phyloP scores from a whole-genome alignment of 2,797 vertebrate species.

The Rhinichthys osculus region DNA sequence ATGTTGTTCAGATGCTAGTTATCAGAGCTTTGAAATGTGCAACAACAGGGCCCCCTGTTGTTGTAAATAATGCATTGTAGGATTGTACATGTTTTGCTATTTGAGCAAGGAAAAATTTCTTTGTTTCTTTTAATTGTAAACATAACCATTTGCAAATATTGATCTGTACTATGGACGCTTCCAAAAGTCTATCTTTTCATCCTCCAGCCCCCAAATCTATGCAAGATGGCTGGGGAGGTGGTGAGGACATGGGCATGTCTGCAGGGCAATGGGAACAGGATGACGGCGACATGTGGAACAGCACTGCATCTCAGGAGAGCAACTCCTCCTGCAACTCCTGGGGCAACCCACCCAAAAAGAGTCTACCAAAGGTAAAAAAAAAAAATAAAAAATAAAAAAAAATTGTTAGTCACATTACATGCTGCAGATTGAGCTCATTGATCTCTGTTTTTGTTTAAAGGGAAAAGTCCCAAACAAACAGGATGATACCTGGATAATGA shows the following conservation, averaged over 20 bases:
- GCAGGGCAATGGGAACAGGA: slow-evolving; percentile 85
- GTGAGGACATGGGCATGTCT: slow-evolving; percentile 87
- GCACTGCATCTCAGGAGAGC: slow-evolving; percentile 88
- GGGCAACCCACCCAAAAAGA: slow-evolving; percentile 84
- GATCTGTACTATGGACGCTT: neutral
- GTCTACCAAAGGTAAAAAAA: slow-evolving; percentile 83
- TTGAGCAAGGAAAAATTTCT: neutral
- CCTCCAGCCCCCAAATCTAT: slow-evolving; percentile 94
- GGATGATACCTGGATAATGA: slow-evolving; percentile 96
- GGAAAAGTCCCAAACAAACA: slow-evolving; percentile 92
- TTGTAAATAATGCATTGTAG: slow-evolving; percentile 9
- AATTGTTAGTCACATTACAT: neutral
- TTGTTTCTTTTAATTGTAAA: neutral
- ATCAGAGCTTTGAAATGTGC: slow-evolving; percentile 25
- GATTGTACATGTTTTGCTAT: neutral
- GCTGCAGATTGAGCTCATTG: neutral
- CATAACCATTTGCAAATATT: neutral
- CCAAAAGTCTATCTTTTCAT: neutral
- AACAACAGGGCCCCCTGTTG: slow-evolving; percentile 73
- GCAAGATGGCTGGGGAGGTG: slow-evolving; percentile 97
- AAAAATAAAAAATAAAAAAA: slow-evolving; percentile 61
- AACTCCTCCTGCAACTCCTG: slow-evolving; percentile 83
- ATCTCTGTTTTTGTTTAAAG: slow-evolving; percentile 67
- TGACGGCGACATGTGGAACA: slow-evolving; percentile 97
- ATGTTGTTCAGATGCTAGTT: neutral